Base-by-base conservation (phyloP, 2,888 invertebrate species). In the Drosophila acutilabella region DNA sequence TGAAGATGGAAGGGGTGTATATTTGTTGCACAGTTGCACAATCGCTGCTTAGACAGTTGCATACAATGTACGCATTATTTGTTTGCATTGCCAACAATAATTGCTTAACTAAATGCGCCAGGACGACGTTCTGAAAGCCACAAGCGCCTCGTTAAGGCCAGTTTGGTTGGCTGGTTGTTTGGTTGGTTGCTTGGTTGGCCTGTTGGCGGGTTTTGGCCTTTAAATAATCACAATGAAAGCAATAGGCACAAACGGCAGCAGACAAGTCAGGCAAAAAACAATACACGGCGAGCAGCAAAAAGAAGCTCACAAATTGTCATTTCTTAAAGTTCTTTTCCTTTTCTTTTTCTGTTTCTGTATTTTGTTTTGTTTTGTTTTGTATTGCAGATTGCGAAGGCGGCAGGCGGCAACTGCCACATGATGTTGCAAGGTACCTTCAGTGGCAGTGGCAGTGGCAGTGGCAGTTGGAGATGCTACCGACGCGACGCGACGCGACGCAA, bases 231-330 rank as follows among this genome's bases (percentile, higher is more conserved):
- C 85, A 86, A 88, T 88, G 81, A 86, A 84, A 86, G 82, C 85
- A 76, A 74, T 64, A 67, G 69, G 66, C 72, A 58, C 20, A 44
- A 47, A 54, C 54, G 40, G 52, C 67, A 38, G 52, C 62, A 59
- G 65, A 75, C 83, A 81, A 77, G 62, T 70, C 74, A 74, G 66
- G 59, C 61, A 68, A 69, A 76, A 36, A 36, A 38, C 50, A 68
- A 47, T 54, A 66, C 78, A 72, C 59, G 78, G 50, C 61, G 68
- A 36, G 36, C 64, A 51, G 60, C 54, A 83, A 84, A 79, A 80
- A 87, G 83, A 79, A 85, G 76, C 89, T 89, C 83, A 89, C 89
- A 89, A 88, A 89, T 88, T 89, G 88, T 88, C 87, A 85, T 89
- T 89, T 89, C 88, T 88, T 88, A 88, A 87, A 83, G 74, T 88